Conservation (phyloP, 2,797 vertebrate genomes). For the Coendou prehensilis region DNA sequence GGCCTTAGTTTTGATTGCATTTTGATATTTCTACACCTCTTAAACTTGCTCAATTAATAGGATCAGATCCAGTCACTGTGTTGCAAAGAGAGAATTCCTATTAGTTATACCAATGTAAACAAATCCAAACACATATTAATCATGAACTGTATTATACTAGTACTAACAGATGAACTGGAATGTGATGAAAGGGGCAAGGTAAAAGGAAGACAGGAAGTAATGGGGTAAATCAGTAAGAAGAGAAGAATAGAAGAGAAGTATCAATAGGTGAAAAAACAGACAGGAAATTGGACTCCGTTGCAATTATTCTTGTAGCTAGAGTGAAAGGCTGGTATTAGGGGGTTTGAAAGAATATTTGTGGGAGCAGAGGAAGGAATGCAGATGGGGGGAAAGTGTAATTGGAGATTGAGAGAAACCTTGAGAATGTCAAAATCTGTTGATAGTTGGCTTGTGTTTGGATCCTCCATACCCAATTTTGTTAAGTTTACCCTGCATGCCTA, state of each 20-base stretch:
- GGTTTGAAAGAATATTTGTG: not conserved
- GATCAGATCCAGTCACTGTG: not conserved
- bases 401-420: not conserved
- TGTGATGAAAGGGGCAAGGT: not conserved
- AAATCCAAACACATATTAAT: not conserved
- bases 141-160: not conserved
- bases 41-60: not conserved
- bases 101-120: not conserved
- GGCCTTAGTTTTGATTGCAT: not conserved
- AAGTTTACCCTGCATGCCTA: not conserved
- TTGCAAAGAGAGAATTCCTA: not conserved
- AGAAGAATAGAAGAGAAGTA: not conserved
- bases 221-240: not conserved
- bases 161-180: not conserved
- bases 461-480: not conserved
- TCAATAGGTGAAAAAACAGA: not conserved
- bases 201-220: not conserved
- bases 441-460: not conserved
- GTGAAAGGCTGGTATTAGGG: not conserved
- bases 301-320: not conserved
- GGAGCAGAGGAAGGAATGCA: not conserved
- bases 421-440: not conserved
- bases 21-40: not conserved
- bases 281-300: not conserved
- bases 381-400: not conserved